phyloP scores from a whole-genome alignment of 2,888 invertebrate species.

The Leptura quadrifasciata region DNA sequence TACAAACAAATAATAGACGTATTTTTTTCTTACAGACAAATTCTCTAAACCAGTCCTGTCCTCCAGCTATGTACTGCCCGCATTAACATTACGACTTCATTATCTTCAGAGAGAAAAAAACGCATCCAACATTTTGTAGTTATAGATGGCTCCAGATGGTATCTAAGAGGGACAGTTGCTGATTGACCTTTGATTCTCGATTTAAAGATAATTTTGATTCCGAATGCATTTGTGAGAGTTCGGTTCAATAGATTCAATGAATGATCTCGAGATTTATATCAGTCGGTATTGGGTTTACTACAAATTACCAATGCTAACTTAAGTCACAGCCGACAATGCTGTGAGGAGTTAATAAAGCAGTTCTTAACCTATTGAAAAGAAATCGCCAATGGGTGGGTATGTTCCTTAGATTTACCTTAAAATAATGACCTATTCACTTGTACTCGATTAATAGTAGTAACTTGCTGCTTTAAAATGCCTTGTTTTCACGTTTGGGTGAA shows the following conservation, averaged over 20 bases:
- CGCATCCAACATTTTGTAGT: constrained; percentile 43
- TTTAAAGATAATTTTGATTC: constrained; percentile 41
- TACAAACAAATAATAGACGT: too few relatives aligned
- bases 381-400: not conserved
- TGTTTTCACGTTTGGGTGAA: too few relatives aligned
- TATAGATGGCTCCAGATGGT: constrained; percentile 47
- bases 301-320: constrained; percentile 16
- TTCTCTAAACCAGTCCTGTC: constrained; percentile 25
- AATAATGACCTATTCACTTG: too few relatives aligned
- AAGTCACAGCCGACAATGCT: not conserved
- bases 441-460: too few relatives aligned
- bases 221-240: constrained; percentile 29
- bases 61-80: not conserved
- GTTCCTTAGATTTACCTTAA: too few relatives aligned
- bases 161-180: constrained; percentile 51
- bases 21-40: not conserved
- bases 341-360: not conserved
- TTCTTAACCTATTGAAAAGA: not conserved
- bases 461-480: too few relatives aligned
- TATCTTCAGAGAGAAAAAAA: constrained; percentile 35
- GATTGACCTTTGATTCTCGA: constrained; percentile 52
- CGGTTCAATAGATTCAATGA: constrained; percentile 37
- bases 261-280: constrained; percentile 39
- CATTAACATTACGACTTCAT: constrained; percentile 47
- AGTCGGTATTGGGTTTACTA: constrained; percentile 21